Base-by-base conservation (phyloP, 1,140 invertebrate species). In the Drosophila kepulauana region DNA sequence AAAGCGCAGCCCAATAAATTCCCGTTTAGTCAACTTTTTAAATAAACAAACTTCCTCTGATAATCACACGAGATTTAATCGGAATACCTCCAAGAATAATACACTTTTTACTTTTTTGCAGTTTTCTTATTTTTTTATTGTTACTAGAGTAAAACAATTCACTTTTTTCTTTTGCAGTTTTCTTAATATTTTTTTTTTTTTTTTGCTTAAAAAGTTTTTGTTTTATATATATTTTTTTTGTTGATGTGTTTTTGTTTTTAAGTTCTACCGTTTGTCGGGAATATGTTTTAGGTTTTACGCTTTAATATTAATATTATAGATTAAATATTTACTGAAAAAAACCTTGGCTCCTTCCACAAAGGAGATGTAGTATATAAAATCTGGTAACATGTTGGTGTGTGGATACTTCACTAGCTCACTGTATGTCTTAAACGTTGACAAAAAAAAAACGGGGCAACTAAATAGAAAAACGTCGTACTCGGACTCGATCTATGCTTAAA, bases 21-120 rank as follows among this genome's bases (percentile, higher is more conserved):
- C 52, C 38, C 15, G 52, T 38, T 56, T 56, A 56, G 52, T 56
- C 52, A 38, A 56, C 52, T 56, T 56, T 56, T 15, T 56, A 56
- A 56, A 56, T 38, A 56, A 38, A 20, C 52, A 5, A 16, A 38
- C 52, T 56, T 30, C 5, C 48, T 38, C 6, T 10, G 35, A 38
- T 6, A 38, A 38, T 38, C 6, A 38, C 25, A 20, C 28, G 5
- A 30, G 28, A 20, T 52, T 52, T 7, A 10, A 20, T 15, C 4
- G 7, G 15, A 20, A 48, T 48, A 8, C 3, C 13, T n/a, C 3
- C 6, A 5, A 46, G n/a, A 4, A 46, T 6, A 33, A 33, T 6
- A 33, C 7, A 33, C 30, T 33, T 33, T 1, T 25, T 25, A 10
- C 3, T 51, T 10, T 20, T 52, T 52, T 52, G 25, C 7, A 54